Percentiles rank a stretch among this genome's conserved stretches.
Evolutionary conservation across 2,797 vertebrate genomes (phyloP).

Genomic region (Huso huso): DNA sequence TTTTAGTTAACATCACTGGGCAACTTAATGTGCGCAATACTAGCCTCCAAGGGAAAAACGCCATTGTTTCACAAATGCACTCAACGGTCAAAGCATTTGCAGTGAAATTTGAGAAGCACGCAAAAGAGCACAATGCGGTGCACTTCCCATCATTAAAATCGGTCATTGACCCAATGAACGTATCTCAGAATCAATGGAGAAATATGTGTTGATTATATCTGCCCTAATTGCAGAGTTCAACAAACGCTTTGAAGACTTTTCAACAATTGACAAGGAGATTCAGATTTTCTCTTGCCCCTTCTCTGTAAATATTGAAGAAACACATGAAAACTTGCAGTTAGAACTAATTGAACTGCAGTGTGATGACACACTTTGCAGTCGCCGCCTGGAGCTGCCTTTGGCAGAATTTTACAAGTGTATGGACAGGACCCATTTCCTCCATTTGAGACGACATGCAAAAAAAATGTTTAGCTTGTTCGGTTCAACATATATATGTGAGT

Average conservation of each 20-base stretch:
- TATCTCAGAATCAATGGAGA: slow-evolving; percentile 19
- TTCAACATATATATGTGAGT: slow-evolving; percentile 19
- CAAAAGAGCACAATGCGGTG: slow-evolving; percentile 6
- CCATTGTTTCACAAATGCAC: not conserved
- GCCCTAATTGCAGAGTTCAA: slow-evolving; percentile 19
- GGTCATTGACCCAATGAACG: slow-evolving; percentile 12
- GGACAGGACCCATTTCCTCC: slow-evolving; percentile 1
- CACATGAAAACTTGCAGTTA: slow-evolving; percentile 20
- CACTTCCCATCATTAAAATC: slow-evolving; percentile 26
- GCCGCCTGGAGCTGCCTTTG: slow-evolving; percentile 20
- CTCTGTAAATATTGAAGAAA: slow-evolving; percentile 14
- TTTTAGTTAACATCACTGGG: slow-evolving; percentile 22
- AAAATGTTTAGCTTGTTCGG: slow-evolving; percentile 18
- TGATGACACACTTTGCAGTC: slow-evolving; percentile 17
- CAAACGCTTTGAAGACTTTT: slow-evolving; percentile 22
- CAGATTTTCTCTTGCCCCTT: slow-evolving; percentile 18
- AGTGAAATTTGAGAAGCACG: slow-evolving; percentile 22
- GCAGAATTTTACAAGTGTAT: slow-evolving; percentile 19
- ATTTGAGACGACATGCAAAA: slow-evolving; percentile 11
- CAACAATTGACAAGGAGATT: slow-evolving; percentile 18
- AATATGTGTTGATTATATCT: slow-evolving; percentile 21
- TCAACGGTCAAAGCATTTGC: not conserved
- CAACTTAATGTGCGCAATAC: slow-evolving; percentile 8
- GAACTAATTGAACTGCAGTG: slow-evolving; percentile 20
- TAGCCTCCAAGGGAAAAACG: not conserved